Conservation (phyloP, 2,113 vertebrate species). For the human (Homo sapiens) region DNA sequence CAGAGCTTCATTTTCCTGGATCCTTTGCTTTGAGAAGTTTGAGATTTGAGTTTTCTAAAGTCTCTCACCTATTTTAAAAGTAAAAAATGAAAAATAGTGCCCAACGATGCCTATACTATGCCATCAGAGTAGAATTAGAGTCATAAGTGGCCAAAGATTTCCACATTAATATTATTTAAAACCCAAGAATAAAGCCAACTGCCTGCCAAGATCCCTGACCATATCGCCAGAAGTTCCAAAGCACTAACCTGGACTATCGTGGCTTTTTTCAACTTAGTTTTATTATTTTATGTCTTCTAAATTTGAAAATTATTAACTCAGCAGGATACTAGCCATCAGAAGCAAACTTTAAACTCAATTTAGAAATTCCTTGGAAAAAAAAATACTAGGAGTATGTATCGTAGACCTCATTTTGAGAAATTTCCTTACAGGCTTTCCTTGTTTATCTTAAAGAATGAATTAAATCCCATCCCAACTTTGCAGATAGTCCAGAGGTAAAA, state of each 20-base stretch:
- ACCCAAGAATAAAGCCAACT: neutral
- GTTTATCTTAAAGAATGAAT: neutral
- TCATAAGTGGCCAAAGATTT: neutral
- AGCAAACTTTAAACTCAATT: neutral
- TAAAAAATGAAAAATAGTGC: neutral
- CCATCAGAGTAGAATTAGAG: neutral
- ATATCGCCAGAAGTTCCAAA: neutral
- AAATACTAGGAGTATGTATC: neutral
- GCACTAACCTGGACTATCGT: neutral
- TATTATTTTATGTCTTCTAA: neutral
- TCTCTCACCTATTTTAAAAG: constrained; percentile 19
- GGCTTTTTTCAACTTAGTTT: neutral
- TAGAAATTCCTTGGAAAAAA: neutral
- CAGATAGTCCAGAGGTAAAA: neutral
- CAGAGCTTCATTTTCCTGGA: neutral
- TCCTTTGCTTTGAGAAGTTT: neutral
- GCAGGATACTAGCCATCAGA: neutral
- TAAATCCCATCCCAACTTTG: neutral
- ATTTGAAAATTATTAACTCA: constrained; percentile 1
- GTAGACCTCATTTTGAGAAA: neutral
- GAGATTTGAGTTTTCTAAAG: neutral
- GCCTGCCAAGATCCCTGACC: neutral
- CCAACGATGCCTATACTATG: neutral
- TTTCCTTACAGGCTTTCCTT: neutral
- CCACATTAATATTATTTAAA: constrained; percentile 2